These are phyloP conservation scores for Tupaia tana DNA, from an alignment of 2,113 vertebrate species.

Conservation along the genomic window DNA sequence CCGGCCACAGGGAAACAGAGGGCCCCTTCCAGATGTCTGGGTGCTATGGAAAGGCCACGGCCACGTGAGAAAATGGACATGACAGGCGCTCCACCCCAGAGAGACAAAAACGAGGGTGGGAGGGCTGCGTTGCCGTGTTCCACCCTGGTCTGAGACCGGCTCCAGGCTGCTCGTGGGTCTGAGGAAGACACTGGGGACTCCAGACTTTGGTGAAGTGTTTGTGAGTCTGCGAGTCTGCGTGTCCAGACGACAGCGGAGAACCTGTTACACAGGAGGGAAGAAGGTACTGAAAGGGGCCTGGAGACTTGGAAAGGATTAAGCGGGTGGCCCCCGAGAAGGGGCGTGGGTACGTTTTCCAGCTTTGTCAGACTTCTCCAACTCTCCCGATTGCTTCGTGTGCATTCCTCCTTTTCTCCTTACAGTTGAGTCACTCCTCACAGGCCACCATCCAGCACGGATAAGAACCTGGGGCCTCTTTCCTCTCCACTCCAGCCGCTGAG, in stretches of 20 bases:
- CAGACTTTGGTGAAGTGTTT: rapidly evolving
- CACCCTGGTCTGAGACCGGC: not conserved
- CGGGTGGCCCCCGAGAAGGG: not conserved
- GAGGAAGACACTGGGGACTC: not conserved
- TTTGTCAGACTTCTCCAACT: too few species aligned
- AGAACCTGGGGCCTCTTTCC: not conserved
- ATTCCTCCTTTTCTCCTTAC: too few species aligned
- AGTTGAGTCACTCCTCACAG: not conserved
- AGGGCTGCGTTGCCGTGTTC: not conserved
- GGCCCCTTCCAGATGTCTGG: too few species aligned
- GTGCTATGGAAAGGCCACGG: rapidly evolving
- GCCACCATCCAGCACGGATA: not conserved
- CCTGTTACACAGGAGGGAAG: too few species aligned
- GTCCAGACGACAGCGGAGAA: not conserved
- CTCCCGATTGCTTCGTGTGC: rapidly evolving
- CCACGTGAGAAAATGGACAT: rapidly evolving
- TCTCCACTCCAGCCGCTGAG: too few species aligned
- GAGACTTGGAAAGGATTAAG: not conserved
- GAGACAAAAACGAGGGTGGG: too few species aligned
- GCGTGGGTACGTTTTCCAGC: not conserved
- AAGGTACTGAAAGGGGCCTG: rapidly evolving
- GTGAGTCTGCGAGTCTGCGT: rapidly evolving
- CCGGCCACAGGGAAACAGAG: not conserved
- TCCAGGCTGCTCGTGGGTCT: rapidly evolving
- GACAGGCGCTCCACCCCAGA: not conserved